phyloP scores from a whole-genome alignment of 64 coral and sea anemone genomes.

The Catalaphyllia jardinei region DNA sequence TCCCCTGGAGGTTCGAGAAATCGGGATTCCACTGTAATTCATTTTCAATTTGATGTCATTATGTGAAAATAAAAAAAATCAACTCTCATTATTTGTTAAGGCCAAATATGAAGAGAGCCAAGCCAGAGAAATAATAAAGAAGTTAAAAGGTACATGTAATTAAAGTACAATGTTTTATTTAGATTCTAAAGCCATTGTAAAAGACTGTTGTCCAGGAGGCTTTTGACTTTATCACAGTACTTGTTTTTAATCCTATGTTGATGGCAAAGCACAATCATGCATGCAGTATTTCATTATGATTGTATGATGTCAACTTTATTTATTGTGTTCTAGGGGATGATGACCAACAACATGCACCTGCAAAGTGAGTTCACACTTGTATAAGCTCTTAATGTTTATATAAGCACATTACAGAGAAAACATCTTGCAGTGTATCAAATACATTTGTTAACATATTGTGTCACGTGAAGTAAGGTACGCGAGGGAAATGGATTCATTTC shows the following conservation, averaged over 20 bases:
- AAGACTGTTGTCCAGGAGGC: neutral
- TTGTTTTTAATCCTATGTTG: neutral
- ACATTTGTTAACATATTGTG: too few relatives aligned
- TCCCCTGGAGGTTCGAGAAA: too few relatives aligned
- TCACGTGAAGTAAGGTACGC: too few relatives aligned
- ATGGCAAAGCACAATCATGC: neutral
- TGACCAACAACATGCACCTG: neutral
- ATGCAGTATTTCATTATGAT: neutral
- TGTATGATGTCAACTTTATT: neutral
- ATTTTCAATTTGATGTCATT: too few relatives aligned
- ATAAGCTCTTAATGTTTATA: too few relatives aligned
- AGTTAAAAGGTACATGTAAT: slow-evolving; percentile 1
- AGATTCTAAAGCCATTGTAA: too few relatives aligned
- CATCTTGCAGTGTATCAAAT: too few relatives aligned
- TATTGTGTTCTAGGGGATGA: neutral
- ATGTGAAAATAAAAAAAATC: too few relatives aligned
- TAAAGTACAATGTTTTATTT: neutral
- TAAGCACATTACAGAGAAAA: too few relatives aligned
- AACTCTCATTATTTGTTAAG: neutral
- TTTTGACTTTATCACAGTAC: too few relatives aligned
- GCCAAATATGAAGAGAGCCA: slow-evolving; percentile 16
- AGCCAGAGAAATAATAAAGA: slow-evolving; percentile 14
- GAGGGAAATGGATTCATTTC: too few relatives aligned
- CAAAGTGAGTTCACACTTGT: neutral
- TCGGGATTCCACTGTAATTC: too few relatives aligned